phyloP scores from a whole-genome alignment of 2,113 vertebrate species.

The Clarias magur region DNA sequence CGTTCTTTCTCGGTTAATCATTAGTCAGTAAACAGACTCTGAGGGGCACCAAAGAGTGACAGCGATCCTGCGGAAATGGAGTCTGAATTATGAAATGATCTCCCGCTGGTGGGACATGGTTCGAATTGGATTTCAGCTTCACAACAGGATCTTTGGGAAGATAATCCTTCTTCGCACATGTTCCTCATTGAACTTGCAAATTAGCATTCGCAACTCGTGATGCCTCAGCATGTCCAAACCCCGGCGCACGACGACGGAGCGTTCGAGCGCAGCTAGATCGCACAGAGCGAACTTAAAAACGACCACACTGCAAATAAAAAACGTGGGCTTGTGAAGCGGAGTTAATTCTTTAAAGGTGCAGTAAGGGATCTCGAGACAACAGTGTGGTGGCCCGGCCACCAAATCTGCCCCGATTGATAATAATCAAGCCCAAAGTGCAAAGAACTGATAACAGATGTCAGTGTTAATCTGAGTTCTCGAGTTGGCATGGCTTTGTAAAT shows the following conservation, averaged over 20 bases:
- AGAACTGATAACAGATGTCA: conserved; percentile 14
- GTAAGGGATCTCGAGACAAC: background rate
- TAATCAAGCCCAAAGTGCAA: conserved; percentile 8
- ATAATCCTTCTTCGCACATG: background rate
- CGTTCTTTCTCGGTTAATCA: conserved; percentile 44
- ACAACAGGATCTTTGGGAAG: background rate
- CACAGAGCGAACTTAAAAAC: conserved; percentile 4
- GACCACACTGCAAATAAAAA: conserved; percentile 11
- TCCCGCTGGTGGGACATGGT: background rate
- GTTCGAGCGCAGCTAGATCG: background rate
- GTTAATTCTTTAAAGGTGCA: conserved; percentile 27
- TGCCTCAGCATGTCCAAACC: background rate
- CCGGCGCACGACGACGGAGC: background rate
- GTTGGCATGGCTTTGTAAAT: background rate
- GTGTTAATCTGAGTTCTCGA: background rate
- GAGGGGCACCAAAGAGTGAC: background rate
- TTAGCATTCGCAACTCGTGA: background rate
- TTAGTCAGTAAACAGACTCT: conserved; percentile 43
- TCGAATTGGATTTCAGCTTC: background rate
- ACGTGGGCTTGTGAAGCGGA: background rate
- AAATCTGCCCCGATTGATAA: background rate
- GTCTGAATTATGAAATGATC: background rate
- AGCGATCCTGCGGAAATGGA: background rate
- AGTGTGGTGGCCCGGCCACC: background rate
- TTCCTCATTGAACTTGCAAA: background rate